A percentile compares a stretch with the other conserved stretches of the same genome.
phyloP scores from a whole-genome alignment of 2,888 invertebrate genomes.

The Luffia ferchaultella region DNA sequence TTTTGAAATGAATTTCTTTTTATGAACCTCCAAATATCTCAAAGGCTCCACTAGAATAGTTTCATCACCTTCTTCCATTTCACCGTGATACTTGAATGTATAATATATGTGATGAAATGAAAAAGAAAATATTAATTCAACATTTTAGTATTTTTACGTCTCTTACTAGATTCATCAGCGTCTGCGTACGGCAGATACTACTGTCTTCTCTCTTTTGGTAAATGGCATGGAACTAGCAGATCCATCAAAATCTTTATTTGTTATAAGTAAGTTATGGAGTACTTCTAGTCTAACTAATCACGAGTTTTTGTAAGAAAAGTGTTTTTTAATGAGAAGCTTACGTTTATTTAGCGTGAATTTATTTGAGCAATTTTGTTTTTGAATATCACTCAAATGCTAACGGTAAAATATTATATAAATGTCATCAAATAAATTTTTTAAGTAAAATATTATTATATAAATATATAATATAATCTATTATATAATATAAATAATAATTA shows the following conservation, averaged over 20 bases:
- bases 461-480: constrained; percentile 9
- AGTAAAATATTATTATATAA: constrained; percentile 8
- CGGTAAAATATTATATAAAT: too few species aligned
- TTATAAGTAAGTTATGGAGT: constrained; percentile 6
- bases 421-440: too few species aligned
- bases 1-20: too few species aligned
- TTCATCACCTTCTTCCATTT: constrained; percentile 6
- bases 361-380: constrained; percentile 10
- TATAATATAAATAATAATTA: constrained; percentile 4
- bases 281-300: constrained; percentile 10
- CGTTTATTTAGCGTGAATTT: constrained; percentile 9
- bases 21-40: too few species aligned
- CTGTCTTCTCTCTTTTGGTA: constrained; percentile 2
- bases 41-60: not conserved
- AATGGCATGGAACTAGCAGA: constrained; percentile 4
- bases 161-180: constrained; percentile 11
- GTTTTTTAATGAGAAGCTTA: constrained; percentile 4
- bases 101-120: constrained; percentile 5
- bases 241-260: constrained; percentile 3
- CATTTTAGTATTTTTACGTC: constrained; percentile 7
- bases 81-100: constrained; percentile 10
- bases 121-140: constrained; percentile 9
- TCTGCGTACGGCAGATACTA: constrained; percentile 6
- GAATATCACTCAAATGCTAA: constrained; percentile 11
- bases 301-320: constrained; percentile 9